Conservation (phyloP, 2,113 vertebrate genomes). For the Gymnogyps californianus region DNA sequence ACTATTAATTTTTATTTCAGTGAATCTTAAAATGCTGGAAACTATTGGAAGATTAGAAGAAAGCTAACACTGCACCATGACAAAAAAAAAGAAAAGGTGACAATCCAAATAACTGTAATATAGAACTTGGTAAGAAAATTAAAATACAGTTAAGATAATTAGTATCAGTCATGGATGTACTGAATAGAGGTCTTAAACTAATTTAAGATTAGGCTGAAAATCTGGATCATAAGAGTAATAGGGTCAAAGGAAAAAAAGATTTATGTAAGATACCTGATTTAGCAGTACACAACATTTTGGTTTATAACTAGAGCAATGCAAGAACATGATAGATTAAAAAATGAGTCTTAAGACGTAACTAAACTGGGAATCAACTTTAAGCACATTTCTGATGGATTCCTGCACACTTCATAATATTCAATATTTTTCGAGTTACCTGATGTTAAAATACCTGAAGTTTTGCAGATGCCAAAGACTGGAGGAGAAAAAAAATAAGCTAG, state of each 20-base stretch:
- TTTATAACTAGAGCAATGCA: not conserved
- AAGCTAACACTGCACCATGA: not conserved
- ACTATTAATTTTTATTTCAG: slow-evolving; percentile 6
- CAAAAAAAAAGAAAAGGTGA: not conserved
- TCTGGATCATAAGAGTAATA: not conserved
- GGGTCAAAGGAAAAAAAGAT: not conserved
- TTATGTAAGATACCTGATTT: not conserved
- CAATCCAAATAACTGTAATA: not conserved
- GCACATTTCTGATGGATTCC: not conserved
- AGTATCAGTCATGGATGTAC: not conserved
- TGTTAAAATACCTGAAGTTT: not conserved
- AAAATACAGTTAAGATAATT: not conserved
- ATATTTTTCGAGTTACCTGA: not conserved
- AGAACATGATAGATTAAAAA: not conserved
- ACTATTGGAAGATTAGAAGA: not conserved
- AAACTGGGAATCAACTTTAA: not conserved
- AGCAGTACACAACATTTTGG: not conserved
- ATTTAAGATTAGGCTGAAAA: slow-evolving; percentile 21
- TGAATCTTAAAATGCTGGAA: not conserved
- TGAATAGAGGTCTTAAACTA: not conserved
- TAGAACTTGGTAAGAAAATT: not conserved
- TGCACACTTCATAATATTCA: not conserved
- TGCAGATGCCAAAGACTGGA: not conserved
- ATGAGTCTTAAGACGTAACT: not conserved
- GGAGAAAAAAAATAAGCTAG: not conserved